phyloP scores from a whole-genome alignment of 2,888 invertebrate genomes.

The Andricus quercusramuli region DNA sequence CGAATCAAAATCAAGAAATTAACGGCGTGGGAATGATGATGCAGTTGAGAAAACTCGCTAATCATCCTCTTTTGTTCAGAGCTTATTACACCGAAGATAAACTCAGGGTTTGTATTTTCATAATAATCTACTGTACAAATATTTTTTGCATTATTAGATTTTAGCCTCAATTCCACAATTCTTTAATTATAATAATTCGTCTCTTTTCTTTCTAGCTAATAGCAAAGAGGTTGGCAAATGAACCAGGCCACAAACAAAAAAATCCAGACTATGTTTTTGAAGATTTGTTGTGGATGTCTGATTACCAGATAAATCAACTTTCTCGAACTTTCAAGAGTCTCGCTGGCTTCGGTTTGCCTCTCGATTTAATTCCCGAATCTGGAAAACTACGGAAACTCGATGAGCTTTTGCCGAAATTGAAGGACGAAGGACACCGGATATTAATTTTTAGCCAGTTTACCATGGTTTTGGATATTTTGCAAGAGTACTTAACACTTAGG shows the following conservation, averaged over 20 bases:
- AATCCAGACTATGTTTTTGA: conserved; percentile 90
- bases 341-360: conserved; percentile 83
- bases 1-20: conserved; percentile 65
- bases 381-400: conserved; percentile 94
- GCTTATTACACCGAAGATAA: conserved; percentile 85
- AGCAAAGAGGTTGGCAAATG: conserved; percentile 84
- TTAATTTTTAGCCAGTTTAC: conserved; percentile 98
- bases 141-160: not conserved
- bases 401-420: conserved; percentile 86
- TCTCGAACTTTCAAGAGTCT: conserved; percentile 85
- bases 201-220: conserved; percentile 80
- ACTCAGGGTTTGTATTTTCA: conserved; percentile 73
- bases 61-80: conserved; percentile 93
- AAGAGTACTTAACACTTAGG: conserved; percentile 90
- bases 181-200: not conserved
- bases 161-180: too few relatives aligned
- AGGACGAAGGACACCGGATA: conserved; percentile 88
- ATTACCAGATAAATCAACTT: conserved; percentile 93
- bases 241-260: conserved; percentile 87
- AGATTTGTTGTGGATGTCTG: conserved; percentile 92
- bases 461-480: conserved; percentile 95
- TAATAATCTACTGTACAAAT: conserved; percentile 50
- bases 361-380: conserved; percentile 87
- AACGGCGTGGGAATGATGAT: conserved; percentile 86
- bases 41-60: conserved; percentile 95